Evolutionary conservation across 2,113 vertebrate species (phyloP).

Genomic region (Glareola pratincola): DNA sequence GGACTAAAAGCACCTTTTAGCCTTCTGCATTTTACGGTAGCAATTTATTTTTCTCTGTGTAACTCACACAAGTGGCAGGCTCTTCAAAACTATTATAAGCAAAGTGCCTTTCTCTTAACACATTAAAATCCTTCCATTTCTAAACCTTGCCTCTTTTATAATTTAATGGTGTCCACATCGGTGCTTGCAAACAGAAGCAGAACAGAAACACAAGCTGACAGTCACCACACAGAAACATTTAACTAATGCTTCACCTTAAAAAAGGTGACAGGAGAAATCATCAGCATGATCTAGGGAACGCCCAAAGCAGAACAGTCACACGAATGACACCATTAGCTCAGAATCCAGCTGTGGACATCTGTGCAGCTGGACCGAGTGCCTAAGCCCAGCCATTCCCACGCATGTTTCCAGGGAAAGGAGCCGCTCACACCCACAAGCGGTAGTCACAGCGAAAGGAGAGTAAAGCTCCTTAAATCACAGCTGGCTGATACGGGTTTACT

Average conservation of each 20-base stretch:
- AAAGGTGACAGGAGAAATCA: background rate
- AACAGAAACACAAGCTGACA: background rate
- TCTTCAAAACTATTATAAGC: constrained; percentile 22
- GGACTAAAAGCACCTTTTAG: constrained; percentile 23
- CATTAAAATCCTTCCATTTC: constrained; percentile 9
- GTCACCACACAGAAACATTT: background rate
- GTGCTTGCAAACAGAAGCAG: background rate
- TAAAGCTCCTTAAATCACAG: constrained; percentile 38
- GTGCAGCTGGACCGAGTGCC: background rate
- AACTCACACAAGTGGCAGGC: background rate
- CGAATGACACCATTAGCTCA: background rate
- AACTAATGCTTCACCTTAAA: background rate
- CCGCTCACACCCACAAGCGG: background rate
- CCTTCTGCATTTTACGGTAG: background rate
- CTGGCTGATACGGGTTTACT: background rate
- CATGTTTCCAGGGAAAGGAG: background rate
- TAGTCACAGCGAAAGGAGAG: constrained; percentile 10
- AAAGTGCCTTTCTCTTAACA: constrained; percentile 35
- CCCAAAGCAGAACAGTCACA: background rate
- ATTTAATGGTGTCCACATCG: background rate
- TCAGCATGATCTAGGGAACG: background rate
- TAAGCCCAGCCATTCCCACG: background rate
- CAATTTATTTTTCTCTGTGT: constrained; percentile 22
- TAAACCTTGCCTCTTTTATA: background rate
- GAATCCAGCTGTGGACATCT: background rate